Base-by-base conservation (phyloP, 1,140 invertebrate genomes). In the Chelonus insularis region DNA sequence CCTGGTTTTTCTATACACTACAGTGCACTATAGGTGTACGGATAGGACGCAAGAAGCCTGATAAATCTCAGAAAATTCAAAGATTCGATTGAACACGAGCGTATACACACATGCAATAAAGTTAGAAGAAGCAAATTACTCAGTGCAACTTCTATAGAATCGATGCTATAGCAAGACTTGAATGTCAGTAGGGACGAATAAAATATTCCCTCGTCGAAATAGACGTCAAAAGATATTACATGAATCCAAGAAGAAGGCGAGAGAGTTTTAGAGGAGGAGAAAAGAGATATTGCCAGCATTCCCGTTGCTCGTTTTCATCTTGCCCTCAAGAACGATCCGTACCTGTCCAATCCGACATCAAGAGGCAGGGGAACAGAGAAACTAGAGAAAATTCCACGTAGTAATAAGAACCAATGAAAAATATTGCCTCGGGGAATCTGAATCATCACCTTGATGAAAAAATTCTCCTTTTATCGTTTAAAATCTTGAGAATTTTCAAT, bases 401-500 rank as follows among this genome's bases (percentile, higher is more conserved):
- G 52, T 55, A 37, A 55, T 55, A 55, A 55, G 52, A 18, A 18
- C 52, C 52, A 55, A 55, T 55, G 52, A 55, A 37, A 39, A 55
- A 55, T 55, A 55, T 55, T 55, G 21, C 52, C 36, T 36, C 36
- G 25, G 36, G 52, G 32, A 55, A 39, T 55, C 16, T 55, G 16
- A 39, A 55, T 55, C 32, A 55, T 55, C 32, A 55, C 20, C 52
- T 37, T 55, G 36, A 55, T 51, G 36, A 55, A 55, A 36, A 36
- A 55, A 36, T 55, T 51, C 48, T 51, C 48, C 48, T 51, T 51
- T 51, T 51, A 32, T 51, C 12, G 34, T 39, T 12, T 6, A 39
- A 55, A 55, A 55, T 55, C 36, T 41, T 34, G 23, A 16, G 48
- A 51, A 51, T 51, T 51, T 51, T 51, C 48, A 51, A 51, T 51